These are phyloP conservation scores for Diorhabda elongata DNA, from an alignment of 1,140 invertebrate genomes.

Conservation along the genomic window DNA sequence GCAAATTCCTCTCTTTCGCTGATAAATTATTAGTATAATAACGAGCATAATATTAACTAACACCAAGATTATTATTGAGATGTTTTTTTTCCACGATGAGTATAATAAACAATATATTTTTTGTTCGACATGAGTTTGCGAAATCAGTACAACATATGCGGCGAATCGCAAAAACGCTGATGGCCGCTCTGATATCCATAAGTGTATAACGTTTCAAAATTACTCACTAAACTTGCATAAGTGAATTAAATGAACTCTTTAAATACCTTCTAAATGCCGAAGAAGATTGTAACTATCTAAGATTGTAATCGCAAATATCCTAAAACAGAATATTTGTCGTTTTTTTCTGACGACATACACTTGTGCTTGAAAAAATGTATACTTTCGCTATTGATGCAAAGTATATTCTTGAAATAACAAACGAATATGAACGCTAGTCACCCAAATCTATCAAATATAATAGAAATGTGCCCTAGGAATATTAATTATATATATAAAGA, in stretches of 20 bases:
- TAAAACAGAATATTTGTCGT: neutral
- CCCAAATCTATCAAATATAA: too few relatives aligned
- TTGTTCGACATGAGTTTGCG: neutral
- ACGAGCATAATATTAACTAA: too few relatives aligned
- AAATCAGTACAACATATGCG: neutral
- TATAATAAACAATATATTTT: neutral
- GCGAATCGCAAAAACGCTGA: neutral
- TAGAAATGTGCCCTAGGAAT: too few relatives aligned
- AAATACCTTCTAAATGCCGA: neutral
- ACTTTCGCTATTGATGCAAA: too few relatives aligned
- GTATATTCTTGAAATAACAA: too few relatives aligned
- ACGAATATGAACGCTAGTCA: too few relatives aligned
- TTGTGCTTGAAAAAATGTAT: too few relatives aligned
- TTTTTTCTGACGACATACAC: neutral
- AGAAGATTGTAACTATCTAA: neutral
- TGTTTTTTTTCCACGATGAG: neutral
- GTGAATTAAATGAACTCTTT: neutral
- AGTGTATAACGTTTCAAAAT: slow-evolving; percentile 1
- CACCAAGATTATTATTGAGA: neutral
- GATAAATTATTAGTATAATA: too few relatives aligned
- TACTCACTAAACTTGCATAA: neutral
- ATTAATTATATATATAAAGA: too few relatives aligned
- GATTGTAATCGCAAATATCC: neutral
- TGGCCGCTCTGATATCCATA: neutral
- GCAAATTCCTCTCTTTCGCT: too few relatives aligned